Percentiles rank a stretch among this genome's conserved stretches.
Conservation (phyloP, 2,888 invertebrate species). For the Tachina lurida region DNA sequence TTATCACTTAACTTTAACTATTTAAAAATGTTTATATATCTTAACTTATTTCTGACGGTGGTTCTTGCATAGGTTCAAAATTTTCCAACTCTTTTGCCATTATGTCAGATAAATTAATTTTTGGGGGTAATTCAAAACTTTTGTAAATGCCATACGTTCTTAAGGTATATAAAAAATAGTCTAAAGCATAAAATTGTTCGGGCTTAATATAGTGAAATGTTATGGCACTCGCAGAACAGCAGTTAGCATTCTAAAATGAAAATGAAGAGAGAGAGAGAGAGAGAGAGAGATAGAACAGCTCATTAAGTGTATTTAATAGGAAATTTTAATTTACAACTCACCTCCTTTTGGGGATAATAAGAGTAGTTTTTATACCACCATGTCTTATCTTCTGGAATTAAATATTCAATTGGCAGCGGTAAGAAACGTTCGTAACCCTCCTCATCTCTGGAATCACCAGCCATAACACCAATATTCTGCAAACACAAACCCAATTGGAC, state of each 20-base stretch:
- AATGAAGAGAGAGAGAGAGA: conserved; percentile 85
- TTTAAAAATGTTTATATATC: not conserved
- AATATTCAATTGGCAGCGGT: conserved; percentile 89
- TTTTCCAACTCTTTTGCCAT: conserved; percentile 8
- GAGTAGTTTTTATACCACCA: conserved; percentile 98
- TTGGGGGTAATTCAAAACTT: conserved; percentile 62
- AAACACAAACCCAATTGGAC: conserved; percentile 87
- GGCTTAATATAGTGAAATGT: conserved; percentile 97
- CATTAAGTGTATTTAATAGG: not conserved
- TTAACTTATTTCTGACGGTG: not conserved
- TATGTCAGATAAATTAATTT: conserved; percentile 36
- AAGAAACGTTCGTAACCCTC: conserved; percentile 95
- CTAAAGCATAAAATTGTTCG: conserved; percentile 95
- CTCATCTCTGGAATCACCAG: conserved; percentile 94
- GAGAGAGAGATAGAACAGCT: not conserved
- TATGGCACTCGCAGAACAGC: conserved; percentile 96
- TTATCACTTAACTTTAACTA: too few species aligned
- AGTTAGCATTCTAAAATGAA: conserved; percentile 90
- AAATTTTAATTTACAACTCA: conserved; percentile 20
- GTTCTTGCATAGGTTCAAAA: conserved; percentile 13
- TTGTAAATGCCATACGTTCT: conserved; percentile 86
- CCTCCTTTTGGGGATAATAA: conserved; percentile 66
- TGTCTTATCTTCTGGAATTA: conserved; percentile 89
- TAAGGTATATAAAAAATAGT: conserved; percentile 96
- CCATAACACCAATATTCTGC: conserved; percentile 91